phyloP scores from a whole-genome alignment of 2,797 vertebrate genomes.

The Aplochiton taeniatus region DNA sequence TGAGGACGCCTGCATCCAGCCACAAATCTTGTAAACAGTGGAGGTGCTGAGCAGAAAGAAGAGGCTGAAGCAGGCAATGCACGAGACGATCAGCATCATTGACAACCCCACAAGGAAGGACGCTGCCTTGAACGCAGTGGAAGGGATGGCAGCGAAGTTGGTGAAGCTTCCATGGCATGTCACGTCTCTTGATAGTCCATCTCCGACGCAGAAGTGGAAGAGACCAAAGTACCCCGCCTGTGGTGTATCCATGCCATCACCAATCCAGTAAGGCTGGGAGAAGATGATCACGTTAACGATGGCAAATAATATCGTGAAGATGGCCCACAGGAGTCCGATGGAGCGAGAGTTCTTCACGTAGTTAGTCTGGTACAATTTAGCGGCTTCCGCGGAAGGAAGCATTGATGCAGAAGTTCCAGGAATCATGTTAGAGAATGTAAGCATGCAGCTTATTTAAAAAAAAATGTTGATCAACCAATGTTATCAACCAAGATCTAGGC shows the following conservation, averaged over 20 bases:
- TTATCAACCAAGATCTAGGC: constrained; percentile 29
- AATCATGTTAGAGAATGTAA: constrained; percentile 67
- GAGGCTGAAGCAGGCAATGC: constrained; percentile 92
- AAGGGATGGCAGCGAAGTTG: constrained; percentile 91
- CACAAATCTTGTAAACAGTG: constrained; percentile 97
- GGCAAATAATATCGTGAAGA: constrained; percentile 95
- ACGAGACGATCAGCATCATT: constrained; percentile 93
- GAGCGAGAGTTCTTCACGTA: constrained; percentile 94
- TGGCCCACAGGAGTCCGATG: constrained; percentile 95
- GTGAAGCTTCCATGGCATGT: constrained; percentile 93
- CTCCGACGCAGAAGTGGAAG: constrained; percentile 92
- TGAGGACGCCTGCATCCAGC: constrained; percentile 94
- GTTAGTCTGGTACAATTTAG: constrained; percentile 94
- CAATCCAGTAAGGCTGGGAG: constrained; percentile 97
- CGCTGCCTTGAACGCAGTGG: constrained; percentile 93
- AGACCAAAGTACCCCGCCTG: constrained; percentile 97
- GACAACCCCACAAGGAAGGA: constrained; percentile 96
- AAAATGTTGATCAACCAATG: constrained; percentile 30
- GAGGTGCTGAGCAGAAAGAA: constrained; percentile 98
- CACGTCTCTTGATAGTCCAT: constrained; percentile 86
- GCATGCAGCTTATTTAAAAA: not conserved
- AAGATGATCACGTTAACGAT: constrained; percentile 96
- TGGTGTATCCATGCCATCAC: constrained; percentile 93
- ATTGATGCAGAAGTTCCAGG: constrained; percentile 84
- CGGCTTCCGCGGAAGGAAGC: constrained; percentile 93